Evolutionary conservation across 2,113 vertebrate species (phyloP), one percentile per base, ranked within the genome.

Genomic region (Hucho hucho): DNA sequence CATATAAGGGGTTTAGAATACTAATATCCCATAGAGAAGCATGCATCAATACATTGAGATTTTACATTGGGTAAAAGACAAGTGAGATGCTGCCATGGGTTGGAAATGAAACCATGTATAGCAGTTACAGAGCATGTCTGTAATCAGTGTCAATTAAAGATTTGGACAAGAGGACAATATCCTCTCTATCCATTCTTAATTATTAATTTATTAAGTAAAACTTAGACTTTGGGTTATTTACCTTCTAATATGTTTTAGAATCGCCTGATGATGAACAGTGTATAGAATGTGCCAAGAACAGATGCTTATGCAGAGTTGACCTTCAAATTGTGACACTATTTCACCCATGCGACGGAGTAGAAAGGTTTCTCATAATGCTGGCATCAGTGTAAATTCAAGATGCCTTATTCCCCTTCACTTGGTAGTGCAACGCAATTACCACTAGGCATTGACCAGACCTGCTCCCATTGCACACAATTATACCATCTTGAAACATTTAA

Each of bases 1-100:
- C 37, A 9, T 43, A 12, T 18, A 75, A 70, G 56, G 69, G 53
- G 47, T 59, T 20, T 46, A 63, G 75, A 61, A 72, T 75, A 82
- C 68, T 81, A 78, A 83, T 83, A 81, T 75, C 71, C 74, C 43
- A 46, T 72, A 75, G 78, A 74, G 73, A 18, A 47, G 68, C 72
- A 70, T 24, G 68, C 69, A 65, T 79, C 74, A 75, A 73, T 73
- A 79, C 64, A 12, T 64, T 78, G 78, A 74, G 69, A 81, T 77
- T 79, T 85, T 81, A 74, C 72, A 76, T 69, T 66, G 61, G 59
- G 12, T 32, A 72, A 78, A 76, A 64, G 28, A 14, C 32, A 2
- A 70, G 59, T 61, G 58, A 72, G 61, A 80, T 61, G 70, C 66
- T 32, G 47, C 29, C 58, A 70, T 37, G 58, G 22, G 6, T 56